Base-by-base conservation (phyloP, 2,113 vertebrate genomes). In the Myocastor coypus region DNA sequence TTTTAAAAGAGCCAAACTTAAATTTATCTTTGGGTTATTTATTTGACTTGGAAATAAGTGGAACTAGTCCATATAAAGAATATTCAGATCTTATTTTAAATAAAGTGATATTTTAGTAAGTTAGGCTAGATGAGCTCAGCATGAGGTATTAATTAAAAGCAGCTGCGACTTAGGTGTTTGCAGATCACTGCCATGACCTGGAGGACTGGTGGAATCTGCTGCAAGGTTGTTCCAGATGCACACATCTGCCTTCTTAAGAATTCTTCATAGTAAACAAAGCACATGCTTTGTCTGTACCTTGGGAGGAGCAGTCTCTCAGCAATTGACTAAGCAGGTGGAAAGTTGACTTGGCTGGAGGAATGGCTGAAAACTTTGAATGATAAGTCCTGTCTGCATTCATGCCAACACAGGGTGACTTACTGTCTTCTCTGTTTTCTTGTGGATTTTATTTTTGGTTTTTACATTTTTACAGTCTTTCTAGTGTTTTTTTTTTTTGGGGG, bases 11-110 rank as follows among this genome's bases (percentile, higher is more conserved):
- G 69, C 82, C 93, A 83, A 96, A 87, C 93, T 97, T 96, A 89
- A 95, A 90, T 97, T 96, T 97, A 93, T 97, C 91, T 96, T 57
- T 63, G 71, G 94, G 77, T 90, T 94, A 93, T 97, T 97, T 95
- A 96, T 96, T 97, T 96, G 95, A 96, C 93, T 94, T 96, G 84
- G 96, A 96, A 97, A 96, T 96, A 95, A 92, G 87, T 96, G 83
- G 68, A 95, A 75, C 61, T 88, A 89, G 59, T 83, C 22, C 55
- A 94, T 92, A 68, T 81, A 92, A 95, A 86, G 46, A 64, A 71
- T 32, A 50, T 92, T 93, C 83, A 93, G 87, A 95, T 95, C 42
- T 63, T 92, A 83, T 86, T 92, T 97, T 91, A 91, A 85, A 87
- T 97, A 92, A 96, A 87, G 68, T 75, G 32, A 73, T 89, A 78